Evolutionary conservation across 2,888 invertebrate species (phyloP), one percentile per base, ranked within the genome.

Genomic region (Ophonus ardosiacus): DNA sequence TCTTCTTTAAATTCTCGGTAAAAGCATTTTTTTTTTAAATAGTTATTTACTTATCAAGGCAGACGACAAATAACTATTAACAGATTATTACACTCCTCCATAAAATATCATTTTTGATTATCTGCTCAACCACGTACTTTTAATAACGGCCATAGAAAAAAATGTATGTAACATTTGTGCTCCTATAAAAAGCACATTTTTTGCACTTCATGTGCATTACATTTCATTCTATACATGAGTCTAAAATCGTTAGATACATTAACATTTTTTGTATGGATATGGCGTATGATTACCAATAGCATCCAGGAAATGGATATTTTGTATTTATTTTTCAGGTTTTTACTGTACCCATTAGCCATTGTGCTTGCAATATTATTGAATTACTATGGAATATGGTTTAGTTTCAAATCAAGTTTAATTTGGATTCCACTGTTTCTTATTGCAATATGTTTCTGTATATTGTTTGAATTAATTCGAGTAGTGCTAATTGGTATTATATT

Each of bases 341-440:
- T 51, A 76, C 4, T 21, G 15, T 17, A 57, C 43, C 10, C 43
- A 51, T 10, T 21, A 59, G 1, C 31, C 10, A 24, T 7, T 24
- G n/a, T 59, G n/a, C 7, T 79, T 40, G 15, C 3, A 7, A 10
- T 51, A 51, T 10, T 13, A 13, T 51, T 63, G 15, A 68, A 31
- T 51, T 43, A 38, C 21, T 63, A 65, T 84, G 63, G 51, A 24
- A 56, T 84, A 63, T 84, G 84, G 84, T 40, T 56, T 31, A 24
- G 43, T 43, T 43, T 38, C 63, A 13, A 21, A 59, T 65, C 68
- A 63, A 56, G 43, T 84, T 51, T 84, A 65, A 15, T 84, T n/a
- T 84, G 84, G 84, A 24, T 84, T 43, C 40, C 65, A 8, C 78
- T 61, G 21, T 61, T 31, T 24, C 17, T 43, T 17, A n/a, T 56